These are phyloP conservation scores for Drosophila prosaltans DNA, from an alignment of 1,140 invertebrate genomes.

Conservation along the genomic window DNA sequence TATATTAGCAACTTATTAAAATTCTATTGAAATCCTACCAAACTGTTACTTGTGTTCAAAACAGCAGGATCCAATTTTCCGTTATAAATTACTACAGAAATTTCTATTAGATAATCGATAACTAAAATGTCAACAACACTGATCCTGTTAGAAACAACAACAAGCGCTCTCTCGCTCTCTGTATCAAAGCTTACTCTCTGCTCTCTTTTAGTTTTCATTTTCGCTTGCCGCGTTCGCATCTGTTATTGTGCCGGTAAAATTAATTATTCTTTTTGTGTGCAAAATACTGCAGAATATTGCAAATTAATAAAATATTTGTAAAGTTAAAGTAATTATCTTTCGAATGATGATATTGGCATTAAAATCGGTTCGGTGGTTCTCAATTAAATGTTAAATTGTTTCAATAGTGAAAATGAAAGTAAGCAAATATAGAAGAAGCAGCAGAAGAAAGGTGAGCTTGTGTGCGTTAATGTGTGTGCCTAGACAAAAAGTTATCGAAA, in stretches of 20 bases:
- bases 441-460: background rate
- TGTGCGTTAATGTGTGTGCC: background rate
- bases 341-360: background rate
- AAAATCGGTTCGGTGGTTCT: background rate
- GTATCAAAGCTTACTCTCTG: background rate
- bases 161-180: too few relatives aligned
- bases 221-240: background rate
- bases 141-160: too few relatives aligned
- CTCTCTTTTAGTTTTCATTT: background rate
- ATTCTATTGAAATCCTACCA: too few relatives aligned
- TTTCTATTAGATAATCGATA: too few relatives aligned
- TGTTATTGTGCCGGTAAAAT: background rate
- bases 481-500: background rate
- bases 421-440: background rate
- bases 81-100: too few relatives aligned
- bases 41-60: too few relatives aligned
- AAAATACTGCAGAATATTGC: background rate
- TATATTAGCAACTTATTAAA: too few relatives aligned
- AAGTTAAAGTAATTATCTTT: background rate
- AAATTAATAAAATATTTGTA: background rate
- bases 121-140: too few relatives aligned
- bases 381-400: background rate
- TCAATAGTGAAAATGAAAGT: background rate
- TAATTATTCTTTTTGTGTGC: background rate
- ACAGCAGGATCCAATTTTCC: too few relatives aligned